Conservation (phyloP, 2,888 invertebrate genomes). For the Graphium colonna region DNA sequence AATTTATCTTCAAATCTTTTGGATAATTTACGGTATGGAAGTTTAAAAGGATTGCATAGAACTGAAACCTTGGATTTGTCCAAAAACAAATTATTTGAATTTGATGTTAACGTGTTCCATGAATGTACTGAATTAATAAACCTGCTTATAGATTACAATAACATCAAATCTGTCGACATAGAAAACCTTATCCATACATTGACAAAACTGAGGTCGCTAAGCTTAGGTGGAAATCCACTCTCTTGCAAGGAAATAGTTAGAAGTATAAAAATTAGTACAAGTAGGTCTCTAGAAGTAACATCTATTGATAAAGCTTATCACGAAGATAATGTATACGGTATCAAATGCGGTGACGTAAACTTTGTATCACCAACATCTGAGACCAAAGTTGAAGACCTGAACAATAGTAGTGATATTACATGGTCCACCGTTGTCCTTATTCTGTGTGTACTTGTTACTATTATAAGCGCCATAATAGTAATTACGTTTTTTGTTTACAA, state of each 20-base stretch:
- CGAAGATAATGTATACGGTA: conserved; percentile 69
- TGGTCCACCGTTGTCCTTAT: conserved; percentile 29
- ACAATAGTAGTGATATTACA: conserved; percentile 10
- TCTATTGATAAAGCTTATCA: conserved; percentile 63
- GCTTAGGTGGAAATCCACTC: conserved; percentile 65
- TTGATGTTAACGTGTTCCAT: conserved; percentile 62
- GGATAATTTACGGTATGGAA: conserved; percentile 53
- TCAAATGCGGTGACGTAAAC: conserved; percentile 53
- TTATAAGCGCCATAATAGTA: conserved; percentile 32
- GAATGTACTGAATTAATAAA: conserved; percentile 56
- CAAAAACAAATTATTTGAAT: conserved; percentile 46
- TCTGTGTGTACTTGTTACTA: conserved; percentile 38
- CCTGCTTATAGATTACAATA: conserved; percentile 62
- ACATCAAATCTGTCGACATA: conserved; percentile 54
- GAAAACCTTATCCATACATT: conserved; percentile 46
- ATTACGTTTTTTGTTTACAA: conserved; percentile 28
- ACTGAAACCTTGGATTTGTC: conserved; percentile 61
- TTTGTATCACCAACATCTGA: conserved; percentile 24
- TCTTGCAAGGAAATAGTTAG: conserved; percentile 60
- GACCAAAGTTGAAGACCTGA: conserved; percentile 3
- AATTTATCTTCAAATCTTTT: conserved; percentile 59
- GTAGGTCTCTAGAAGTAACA: conserved; percentile 50
- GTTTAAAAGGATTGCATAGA: conserved; percentile 55
- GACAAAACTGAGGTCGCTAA: conserved; percentile 51
- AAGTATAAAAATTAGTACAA: conserved; percentile 39